These are phyloP conservation scores for Yponomeuta plumbellus DNA, from an alignment of 2,888 invertebrate species.

Conservation along the genomic window DNA sequence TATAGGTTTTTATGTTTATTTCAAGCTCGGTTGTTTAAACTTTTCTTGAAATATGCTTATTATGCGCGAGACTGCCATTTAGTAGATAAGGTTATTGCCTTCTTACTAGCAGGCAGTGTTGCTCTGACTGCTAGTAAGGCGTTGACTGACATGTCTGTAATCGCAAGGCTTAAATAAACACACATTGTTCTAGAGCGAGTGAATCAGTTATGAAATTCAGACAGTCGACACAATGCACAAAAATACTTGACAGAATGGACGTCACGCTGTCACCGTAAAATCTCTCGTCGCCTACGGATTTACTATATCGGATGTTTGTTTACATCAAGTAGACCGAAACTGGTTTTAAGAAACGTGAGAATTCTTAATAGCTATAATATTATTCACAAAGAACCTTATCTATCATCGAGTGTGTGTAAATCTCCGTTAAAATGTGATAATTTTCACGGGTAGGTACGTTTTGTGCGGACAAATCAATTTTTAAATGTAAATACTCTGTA, in stretches of 20 bases:
- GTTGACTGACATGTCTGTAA: not conserved
- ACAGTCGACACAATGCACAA: not conserved
- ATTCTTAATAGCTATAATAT: too few relatives aligned
- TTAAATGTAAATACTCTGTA: conserved; percentile 63
- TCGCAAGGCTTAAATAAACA: too few relatives aligned
- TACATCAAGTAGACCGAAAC: too few relatives aligned
- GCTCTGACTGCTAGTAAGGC: not conserved
- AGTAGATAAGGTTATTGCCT: not conserved
- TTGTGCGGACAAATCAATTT: conserved; percentile 37
- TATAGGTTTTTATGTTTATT: not conserved
- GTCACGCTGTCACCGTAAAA: not conserved
- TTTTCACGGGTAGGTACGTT: conserved; percentile 38
- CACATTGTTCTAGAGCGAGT: not conserved
- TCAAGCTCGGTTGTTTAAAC: not conserved
- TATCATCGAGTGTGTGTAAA: conserved; percentile 11
- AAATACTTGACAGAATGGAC: not conserved
- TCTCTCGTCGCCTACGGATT: not conserved
- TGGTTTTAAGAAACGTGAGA: too few relatives aligned
- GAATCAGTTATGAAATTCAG: not conserved
- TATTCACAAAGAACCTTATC: not conserved
- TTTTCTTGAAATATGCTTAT: not conserved
- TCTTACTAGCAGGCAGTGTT: not conserved
- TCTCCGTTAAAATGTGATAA: conserved; percentile 46
- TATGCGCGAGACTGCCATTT: not conserved
- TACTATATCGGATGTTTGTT: not conserved